A percentile compares a stretch with the other conserved stretches of the same genome.
phyloP scores from a whole-genome alignment of 1,140 invertebrate species.

The Papilio helenus region DNA sequence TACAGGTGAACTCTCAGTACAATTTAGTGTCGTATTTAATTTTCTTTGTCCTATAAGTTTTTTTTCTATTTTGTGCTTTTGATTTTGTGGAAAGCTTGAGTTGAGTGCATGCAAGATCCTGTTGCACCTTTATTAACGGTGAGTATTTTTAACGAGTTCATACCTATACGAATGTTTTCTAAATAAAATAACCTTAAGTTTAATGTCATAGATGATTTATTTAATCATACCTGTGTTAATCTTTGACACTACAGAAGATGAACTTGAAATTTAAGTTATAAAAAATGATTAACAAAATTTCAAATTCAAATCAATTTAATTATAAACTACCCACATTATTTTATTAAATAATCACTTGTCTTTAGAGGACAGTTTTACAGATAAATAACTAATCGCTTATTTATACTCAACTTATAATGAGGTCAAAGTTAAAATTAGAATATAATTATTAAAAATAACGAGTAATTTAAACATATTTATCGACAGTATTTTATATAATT shows the following conservation, averaged over 20 bases:
- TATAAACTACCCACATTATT: not conserved
- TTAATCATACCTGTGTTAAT: not conserved
- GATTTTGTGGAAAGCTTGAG: conserved; percentile 72
- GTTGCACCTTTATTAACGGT: conserved; percentile 75
- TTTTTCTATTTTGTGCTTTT: conserved; percentile 58
- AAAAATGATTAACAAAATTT: not conserved
- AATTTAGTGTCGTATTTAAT: conserved; percentile 46
- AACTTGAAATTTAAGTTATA: not conserved
- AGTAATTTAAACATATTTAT: not conserved
- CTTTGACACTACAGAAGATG: not conserved
- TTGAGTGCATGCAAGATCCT: conserved; percentile 70
- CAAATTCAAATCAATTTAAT: not conserved
- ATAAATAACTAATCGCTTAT: not conserved
- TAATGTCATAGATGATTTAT: not conserved
- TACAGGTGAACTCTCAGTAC: conserved; percentile 27
- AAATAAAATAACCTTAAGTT: conserved; percentile 12
- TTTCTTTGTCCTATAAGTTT: conserved; percentile 45
- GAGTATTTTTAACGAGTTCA: conserved; percentile 62
- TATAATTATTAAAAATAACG: not conserved
- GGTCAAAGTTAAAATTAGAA: not conserved
- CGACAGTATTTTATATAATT: not conserved
- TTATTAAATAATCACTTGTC: not conserved
- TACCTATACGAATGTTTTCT: conserved; percentile 35
- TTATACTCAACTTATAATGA: not conserved
- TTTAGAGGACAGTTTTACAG: not conserved